Conservation (phyloP, 2,797 vertebrate species). For the Anguilla anguilla region DNA sequence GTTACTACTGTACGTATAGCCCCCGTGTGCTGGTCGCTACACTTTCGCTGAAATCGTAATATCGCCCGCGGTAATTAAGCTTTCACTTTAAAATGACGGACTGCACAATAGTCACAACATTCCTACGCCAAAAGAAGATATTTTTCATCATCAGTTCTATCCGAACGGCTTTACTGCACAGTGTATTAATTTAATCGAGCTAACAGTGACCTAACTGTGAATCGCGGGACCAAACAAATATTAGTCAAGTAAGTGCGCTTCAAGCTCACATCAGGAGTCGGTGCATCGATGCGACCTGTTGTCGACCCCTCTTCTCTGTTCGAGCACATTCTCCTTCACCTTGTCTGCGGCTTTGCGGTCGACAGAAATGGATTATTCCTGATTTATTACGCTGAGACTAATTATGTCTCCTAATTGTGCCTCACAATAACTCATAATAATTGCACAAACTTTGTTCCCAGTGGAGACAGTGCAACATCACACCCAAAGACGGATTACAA, state of each 20-base stretch:
- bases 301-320: neutral
- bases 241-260: constrained; percentile 11
- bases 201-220: constrained; percentile 31
- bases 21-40: neutral
- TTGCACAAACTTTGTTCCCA: constrained; percentile 46
- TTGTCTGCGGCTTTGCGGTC: constrained; percentile 28
- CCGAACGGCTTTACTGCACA: constrained; percentile 45
- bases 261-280: neutral
- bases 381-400: constrained; percentile 60
- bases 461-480: constrained; percentile 39
- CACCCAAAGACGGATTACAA: constrained; percentile 67
- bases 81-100: constrained; percentile 47
- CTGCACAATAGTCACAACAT: constrained; percentile 52
- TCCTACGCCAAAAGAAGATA: constrained; percentile 38
- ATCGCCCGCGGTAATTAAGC: constrained; percentile 61
- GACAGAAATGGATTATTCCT: constrained; percentile 43
- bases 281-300: constrained; percentile 41
- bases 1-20: constrained; percentile 38
- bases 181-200: constrained; percentile 22
- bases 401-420: constrained; percentile 61
- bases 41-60: constrained; percentile 60
- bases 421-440: constrained; percentile 39
- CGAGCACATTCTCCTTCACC: neutral
- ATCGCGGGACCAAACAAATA: constrained; percentile 23
- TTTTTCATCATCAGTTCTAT: constrained; percentile 41